Conservation (phyloP, 2,113 vertebrate species). For the Sphaerodactylus townsendi region DNA sequence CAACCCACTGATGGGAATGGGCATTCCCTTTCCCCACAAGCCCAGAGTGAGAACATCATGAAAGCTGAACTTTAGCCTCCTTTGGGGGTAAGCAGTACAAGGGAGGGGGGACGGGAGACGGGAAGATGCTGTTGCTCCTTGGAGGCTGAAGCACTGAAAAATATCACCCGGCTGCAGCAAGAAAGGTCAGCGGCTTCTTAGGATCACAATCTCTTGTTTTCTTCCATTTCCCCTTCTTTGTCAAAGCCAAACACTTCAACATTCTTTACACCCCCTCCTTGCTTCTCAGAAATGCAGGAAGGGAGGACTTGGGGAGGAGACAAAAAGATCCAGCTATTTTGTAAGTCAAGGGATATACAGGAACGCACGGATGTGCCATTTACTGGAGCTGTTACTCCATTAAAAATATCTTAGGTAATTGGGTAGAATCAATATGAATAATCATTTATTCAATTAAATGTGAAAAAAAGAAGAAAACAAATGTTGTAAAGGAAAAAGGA, state of each 20-base stretch:
- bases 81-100: conserved; percentile 65
- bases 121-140: conserved; percentile 71
- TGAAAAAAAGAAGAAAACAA: too few species aligned
- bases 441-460: too few species aligned
- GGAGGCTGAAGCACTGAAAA: conserved; percentile 63
- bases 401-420: background rate
- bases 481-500: too few species aligned
- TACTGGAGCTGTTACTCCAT: background rate
- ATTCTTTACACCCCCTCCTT: conserved; percentile 64
- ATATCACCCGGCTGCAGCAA: conserved; percentile 64
- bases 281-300: conserved; percentile 72
- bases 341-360: background rate
- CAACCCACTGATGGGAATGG: conserved; percentile 70
- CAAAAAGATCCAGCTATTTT: conserved; percentile 31
- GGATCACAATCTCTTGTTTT: conserved; percentile 68
- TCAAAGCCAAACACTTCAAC: conserved; percentile 59
- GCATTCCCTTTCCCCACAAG: conserved; percentile 66
- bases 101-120: too few species aligned
- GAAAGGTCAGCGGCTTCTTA: conserved; percentile 65
- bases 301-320: conserved; percentile 56
- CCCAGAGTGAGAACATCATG: conserved; percentile 71
- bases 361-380: background rate
- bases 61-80: conserved; percentile 73
- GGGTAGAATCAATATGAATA: too few species aligned
- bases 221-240: conserved; percentile 61